These are phyloP conservation scores for Watsonalla binaria DNA, from an alignment of 2,888 invertebrate genomes.

Conservation along the genomic window DNA sequence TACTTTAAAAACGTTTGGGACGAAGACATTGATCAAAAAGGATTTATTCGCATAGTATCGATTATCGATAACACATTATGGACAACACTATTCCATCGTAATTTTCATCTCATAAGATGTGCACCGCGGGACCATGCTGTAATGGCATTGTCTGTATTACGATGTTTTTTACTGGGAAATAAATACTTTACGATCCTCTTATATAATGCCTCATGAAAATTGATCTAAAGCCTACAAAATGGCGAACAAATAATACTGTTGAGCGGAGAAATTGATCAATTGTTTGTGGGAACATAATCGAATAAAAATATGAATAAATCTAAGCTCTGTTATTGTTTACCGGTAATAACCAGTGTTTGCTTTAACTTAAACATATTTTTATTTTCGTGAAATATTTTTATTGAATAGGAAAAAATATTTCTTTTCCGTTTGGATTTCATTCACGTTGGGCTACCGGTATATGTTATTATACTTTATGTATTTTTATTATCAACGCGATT, in stretches of 20 bases:
- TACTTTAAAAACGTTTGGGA: too few relatives aligned
- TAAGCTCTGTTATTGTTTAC: not conserved
- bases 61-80: not conserved
- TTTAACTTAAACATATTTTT: too few relatives aligned
- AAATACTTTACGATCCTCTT: conserved; percentile 45
- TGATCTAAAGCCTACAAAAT: conserved; percentile 6
- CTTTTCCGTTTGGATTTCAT: too few relatives aligned
- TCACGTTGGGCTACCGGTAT: too few relatives aligned
- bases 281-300: not conserved
- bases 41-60: not conserved
- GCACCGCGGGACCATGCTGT: conserved; percentile 26
- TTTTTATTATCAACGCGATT: too few relatives aligned
- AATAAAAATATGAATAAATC: not conserved
- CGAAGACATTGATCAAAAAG: not conserved
- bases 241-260: conserved; percentile 4
- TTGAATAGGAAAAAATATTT: too few relatives aligned
- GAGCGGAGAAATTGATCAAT: not conserved
- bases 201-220: conserved; percentile 26
- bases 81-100: conserved; percentile 18
- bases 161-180: conserved; percentile 44
- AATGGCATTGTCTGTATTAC: conserved; percentile 41
- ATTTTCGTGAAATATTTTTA: too few relatives aligned
- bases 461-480: too few relatives aligned
- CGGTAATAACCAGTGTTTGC: too few relatives aligned
- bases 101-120: conserved; percentile 36